Conservation (phyloP, 2,797 vertebrate genomes). For the Echeneis naucrates region DNA sequence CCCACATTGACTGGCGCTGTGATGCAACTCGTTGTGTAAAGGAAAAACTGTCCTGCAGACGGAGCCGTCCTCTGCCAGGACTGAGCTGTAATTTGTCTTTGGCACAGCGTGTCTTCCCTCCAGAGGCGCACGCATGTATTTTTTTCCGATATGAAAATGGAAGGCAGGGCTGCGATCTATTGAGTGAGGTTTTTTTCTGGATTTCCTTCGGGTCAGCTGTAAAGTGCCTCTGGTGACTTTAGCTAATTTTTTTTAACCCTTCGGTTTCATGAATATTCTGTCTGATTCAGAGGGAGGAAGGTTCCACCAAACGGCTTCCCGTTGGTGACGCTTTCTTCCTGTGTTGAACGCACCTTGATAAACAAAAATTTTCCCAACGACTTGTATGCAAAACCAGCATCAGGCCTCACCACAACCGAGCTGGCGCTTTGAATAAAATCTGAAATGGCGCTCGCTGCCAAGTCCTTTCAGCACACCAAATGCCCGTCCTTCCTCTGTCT, state of each 20-base stretch:
- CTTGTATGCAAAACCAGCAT: conserved; percentile 77
- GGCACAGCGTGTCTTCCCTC: conserved; percentile 25
- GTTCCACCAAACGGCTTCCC: background rate
- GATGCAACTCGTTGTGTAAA: conserved; percentile 35
- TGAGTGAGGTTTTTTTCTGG: conserved; percentile 6
- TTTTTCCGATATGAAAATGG: conserved; percentile 42
- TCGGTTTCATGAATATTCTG: background rate
- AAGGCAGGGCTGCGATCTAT: conserved; percentile 2
- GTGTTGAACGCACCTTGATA: conserved; percentile 52
- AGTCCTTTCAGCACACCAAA: conserved; percentile 44
- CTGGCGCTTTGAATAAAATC: conserved; percentile 54
- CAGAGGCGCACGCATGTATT: conserved; percentile 11
- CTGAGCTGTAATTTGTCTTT: conserved; percentile 45
- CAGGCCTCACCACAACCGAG: background rate
- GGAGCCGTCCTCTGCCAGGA: conserved; percentile 15
- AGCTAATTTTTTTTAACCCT: background rate
- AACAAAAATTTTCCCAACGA: conserved; percentile 61
- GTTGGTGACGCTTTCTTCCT: no score
- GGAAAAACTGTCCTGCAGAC: conserved; percentile 45
- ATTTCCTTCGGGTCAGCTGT: background rate
- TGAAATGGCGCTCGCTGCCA: conserved; percentile 33
- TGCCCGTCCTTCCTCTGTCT: conserved; percentile 24
- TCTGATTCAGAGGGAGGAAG: background rate
- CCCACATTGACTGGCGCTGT: conserved; percentile 19
- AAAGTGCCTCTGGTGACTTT: background rate